Evolutionary conservation across 2,797 vertebrate genomes (phyloP).

Genomic region (Gymnoscopelus microlampas): DNA sequence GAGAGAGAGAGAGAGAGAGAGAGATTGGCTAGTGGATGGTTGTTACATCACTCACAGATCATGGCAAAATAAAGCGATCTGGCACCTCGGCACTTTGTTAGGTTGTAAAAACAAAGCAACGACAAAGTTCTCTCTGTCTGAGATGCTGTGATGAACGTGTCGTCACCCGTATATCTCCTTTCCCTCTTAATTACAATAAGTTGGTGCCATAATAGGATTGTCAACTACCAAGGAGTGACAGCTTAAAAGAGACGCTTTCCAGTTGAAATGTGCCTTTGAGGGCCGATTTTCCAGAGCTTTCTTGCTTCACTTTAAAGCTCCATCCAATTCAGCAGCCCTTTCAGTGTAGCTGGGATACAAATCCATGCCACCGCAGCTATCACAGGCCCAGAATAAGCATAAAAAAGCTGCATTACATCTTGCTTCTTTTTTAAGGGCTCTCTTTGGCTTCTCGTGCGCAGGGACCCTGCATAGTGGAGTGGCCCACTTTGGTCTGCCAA

Average conservation of each 20-base stretch:
- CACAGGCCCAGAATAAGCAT: constrained; percentile 83
- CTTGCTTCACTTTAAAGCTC: constrained; percentile 86
- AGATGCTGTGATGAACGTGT: constrained; percentile 70
- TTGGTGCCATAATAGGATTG: constrained; percentile 86
- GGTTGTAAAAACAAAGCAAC: constrained; percentile 57
- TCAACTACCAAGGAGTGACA: constrained; percentile 81
- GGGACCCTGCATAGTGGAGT: constrained; percentile 61
- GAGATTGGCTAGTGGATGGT: constrained; percentile 68
- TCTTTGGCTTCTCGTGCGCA: constrained; percentile 71
- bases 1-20: constrained; percentile 44
- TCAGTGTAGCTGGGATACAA: constrained; percentile 87
- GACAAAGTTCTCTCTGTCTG: constrained; percentile 69
- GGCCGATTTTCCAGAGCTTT: constrained; percentile 87
- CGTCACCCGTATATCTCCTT: constrained; percentile 74
- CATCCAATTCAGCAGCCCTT: constrained; percentile 84
- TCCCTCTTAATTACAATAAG: constrained; percentile 84
- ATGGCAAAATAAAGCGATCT: constrained; percentile 72
- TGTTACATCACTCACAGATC: constrained; percentile 77
- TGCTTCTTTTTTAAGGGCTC: constrained; percentile 76
- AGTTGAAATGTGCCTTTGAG: constrained; percentile 87
- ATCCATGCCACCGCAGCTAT: constrained; percentile 84
- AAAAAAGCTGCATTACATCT: constrained; percentile 84
- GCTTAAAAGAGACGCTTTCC: constrained; percentile 86
- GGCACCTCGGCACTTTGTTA: constrained; percentile 58
- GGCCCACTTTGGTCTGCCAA: constrained; percentile 78